phyloP scores from a whole-genome alignment of 2,797 vertebrate genomes.

The Dryobates pubescens region DNA sequence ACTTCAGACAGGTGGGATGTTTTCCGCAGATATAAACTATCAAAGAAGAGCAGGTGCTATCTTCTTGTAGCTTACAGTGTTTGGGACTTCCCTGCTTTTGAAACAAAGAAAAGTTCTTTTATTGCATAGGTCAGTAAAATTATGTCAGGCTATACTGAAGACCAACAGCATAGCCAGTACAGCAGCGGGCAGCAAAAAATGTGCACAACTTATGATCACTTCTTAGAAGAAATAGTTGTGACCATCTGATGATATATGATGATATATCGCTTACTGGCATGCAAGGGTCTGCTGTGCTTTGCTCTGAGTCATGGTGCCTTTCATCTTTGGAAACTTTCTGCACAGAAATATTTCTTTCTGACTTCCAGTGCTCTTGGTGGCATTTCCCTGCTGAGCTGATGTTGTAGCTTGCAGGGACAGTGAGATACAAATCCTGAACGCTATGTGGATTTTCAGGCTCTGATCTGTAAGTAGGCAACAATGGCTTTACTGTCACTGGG shows the following conservation, averaged over 20 bases:
- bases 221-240: not conserved
- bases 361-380: conserved; percentile 2
- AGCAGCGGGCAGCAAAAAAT: not conserved
- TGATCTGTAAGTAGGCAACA: conserved; percentile 59
- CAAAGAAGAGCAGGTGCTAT: not conserved
- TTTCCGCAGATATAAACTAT: not conserved
- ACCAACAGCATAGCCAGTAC: not conserved
- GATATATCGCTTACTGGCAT: conserved; percentile 40
- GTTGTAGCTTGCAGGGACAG: conserved; percentile 39
- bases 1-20: not conserved
- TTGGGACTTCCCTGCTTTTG: not conserved
- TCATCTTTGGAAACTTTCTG: conserved; percentile 64
- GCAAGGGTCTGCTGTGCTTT: conserved; percentile 47
- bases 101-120: not conserved
- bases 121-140: not conserved
- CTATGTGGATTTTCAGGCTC: conserved; percentile 48
- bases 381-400: conserved; percentile 30
- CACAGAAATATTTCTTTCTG: conserved; percentile 66
- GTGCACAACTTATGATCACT: not conserved
- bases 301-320: conserved; percentile 48
- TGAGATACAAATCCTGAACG: conserved; percentile 53
- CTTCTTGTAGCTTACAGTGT: not conserved
- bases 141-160: not conserved
- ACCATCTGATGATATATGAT: conserved; percentile 28
- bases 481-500: conserved; percentile 64